Percentiles rank a stretch among this genome's conserved stretches.
phyloP scores from a whole-genome alignment of 1,140 invertebrate genomes.

The Trichonephila clavata region DNA sequence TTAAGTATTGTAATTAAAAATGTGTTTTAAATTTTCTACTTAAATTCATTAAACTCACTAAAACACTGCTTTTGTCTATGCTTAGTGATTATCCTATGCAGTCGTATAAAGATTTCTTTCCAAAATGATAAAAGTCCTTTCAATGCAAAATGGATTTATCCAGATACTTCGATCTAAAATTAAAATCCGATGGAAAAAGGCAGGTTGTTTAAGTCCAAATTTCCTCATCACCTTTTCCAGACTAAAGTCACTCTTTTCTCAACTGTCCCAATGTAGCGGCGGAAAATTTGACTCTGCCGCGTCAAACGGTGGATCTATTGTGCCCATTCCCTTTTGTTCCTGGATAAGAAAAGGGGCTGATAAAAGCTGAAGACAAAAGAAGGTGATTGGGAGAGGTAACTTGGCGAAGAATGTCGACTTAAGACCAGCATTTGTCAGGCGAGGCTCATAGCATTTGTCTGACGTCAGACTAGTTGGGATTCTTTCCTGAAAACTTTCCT shows the following conservation, averaged over 20 bases:
- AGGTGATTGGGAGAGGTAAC: constrained; percentile 39
- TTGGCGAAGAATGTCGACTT: constrained; percentile 60
- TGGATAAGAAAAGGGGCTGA: constrained; percentile 8
- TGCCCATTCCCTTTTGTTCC: neutral
- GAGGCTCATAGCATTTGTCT: neutral
- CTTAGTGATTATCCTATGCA: too few relatives aligned
- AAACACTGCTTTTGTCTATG: too few relatives aligned
- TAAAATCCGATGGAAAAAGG: too few relatives aligned
- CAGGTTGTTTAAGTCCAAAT: too few relatives aligned
- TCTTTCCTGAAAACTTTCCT: neutral
- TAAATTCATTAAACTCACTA: too few relatives aligned
- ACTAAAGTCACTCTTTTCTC: neutral
- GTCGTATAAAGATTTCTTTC: too few relatives aligned
- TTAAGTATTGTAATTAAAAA: too few relatives aligned
- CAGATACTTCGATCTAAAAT: too few relatives aligned
- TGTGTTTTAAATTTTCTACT: too few relatives aligned
- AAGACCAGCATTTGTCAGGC: constrained; percentile 48
- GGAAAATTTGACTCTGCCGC: neutral
- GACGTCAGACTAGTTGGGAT: constrained; percentile 7
- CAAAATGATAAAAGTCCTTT: too few relatives aligned
- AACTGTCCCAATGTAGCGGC: neutral
- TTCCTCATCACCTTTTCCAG: neutral
- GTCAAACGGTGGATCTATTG: neutral
- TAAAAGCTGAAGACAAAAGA: constrained; percentile 33
- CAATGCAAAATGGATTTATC: too few relatives aligned